Conservation (phyloP, 2,888 invertebrate genomes). For the Merodon equestris region DNA sequence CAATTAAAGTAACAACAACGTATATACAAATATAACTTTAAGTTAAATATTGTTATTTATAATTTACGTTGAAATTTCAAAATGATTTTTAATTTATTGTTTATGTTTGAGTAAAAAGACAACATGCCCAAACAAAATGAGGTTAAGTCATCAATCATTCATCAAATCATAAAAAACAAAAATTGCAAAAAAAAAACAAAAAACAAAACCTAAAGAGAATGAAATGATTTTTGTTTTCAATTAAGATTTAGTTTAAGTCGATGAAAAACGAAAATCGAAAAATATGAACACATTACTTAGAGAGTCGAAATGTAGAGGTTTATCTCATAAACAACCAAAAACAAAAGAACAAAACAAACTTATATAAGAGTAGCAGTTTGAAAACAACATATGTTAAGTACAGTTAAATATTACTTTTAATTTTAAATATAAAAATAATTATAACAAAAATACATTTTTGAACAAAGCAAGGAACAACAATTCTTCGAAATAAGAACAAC, state of each 20-base stretch:
- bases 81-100: slow-evolving; percentile 42
- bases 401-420: slow-evolving; percentile 41
- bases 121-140: slow-evolving; percentile 63
- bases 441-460: not conserved
- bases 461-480: not conserved
- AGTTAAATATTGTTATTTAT: slow-evolving; percentile 43
- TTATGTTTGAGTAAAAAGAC: slow-evolving; percentile 51
- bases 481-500: not conserved
- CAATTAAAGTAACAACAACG: slow-evolving; percentile 12
- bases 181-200: slow-evolving; percentile 19
- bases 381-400: slow-evolving; percentile 43
- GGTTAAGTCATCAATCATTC: slow-evolving; percentile 68
- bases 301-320: slow-evolving; percentile 68
- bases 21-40: slow-evolving; percentile 60
- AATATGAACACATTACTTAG: slow-evolving; percentile 48
- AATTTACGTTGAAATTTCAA: slow-evolving; percentile 48
- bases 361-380: slow-evolving; percentile 67
- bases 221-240: slow-evolving; percentile 47
- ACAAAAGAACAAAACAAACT: slow-evolving; percentile 31
- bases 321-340: slow-evolving; percentile 46
- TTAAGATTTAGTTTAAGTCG: slow-evolving; percentile 58
- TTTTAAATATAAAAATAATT: slow-evolving; percentile 19
- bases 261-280: slow-evolving; percentile 23
- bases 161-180: slow-evolving; percentile 36
- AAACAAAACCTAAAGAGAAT: too few species aligned